These are phyloP conservation scores for Slavum lentiscoides DNA, from an alignment of 2,888 invertebrate genomes.

Conservation along the genomic window DNA sequence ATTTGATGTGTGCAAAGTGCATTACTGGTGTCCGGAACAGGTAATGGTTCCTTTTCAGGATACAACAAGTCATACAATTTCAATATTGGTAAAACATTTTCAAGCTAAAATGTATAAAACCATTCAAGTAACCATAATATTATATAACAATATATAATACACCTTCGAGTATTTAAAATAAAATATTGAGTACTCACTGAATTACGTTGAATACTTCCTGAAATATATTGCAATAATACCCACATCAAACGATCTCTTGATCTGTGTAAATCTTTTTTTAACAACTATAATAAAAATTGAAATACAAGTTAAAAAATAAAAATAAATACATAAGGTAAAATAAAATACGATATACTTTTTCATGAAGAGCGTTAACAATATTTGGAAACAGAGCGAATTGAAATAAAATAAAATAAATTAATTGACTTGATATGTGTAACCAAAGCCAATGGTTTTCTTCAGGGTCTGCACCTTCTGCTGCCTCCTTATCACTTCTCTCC, in stretches of 20 bases:
- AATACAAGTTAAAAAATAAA: neutral
- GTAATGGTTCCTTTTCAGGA: constrained; percentile 86
- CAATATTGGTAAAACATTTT: constrained; percentile 86
- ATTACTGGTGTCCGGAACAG: constrained; percentile 85
- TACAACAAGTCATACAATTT: constrained; percentile 89
- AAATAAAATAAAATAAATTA: constrained; percentile 92
- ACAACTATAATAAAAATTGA: constrained; percentile 63
- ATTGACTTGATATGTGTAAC: constrained; percentile 90
- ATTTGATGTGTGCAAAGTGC: constrained; percentile 86
- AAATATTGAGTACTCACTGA: constrained; percentile 65
- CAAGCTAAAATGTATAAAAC: constrained; percentile 64
- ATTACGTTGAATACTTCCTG: constrained; percentile 93
- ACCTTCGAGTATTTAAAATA: neutral
- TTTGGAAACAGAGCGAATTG: constrained; percentile 93
- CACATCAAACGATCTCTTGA: constrained; percentile 99
- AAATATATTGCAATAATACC: constrained; percentile 92
- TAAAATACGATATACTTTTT: constrained; percentile 66
- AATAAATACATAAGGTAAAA: neutral
- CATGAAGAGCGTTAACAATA: constrained; percentile 85
- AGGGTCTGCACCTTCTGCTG: constrained; percentile 53
- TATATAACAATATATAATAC: constrained; percentile 26
- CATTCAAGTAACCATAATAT: too few relatives aligned
- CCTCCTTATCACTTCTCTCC: constrained; percentile 77
- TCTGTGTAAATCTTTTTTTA: constrained; percentile 79
- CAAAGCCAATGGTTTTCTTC: constrained; percentile 69